Conservation (phyloP, 2,888 invertebrate species). For the Cosmia trapezina region DNA sequence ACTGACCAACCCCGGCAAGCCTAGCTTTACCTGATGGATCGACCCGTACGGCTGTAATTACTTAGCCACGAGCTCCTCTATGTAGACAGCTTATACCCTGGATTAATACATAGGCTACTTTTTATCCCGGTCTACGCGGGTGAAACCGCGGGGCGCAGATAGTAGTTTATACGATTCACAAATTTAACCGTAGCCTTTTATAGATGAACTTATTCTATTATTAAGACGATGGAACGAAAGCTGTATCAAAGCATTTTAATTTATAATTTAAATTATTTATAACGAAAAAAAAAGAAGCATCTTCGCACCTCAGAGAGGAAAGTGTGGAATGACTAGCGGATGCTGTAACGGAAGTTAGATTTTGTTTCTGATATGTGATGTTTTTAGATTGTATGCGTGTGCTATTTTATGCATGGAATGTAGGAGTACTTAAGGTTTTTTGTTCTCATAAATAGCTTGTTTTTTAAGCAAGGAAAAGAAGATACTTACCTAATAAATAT, state of each 20-base stretch:
- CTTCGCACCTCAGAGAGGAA: conserved; percentile 10
- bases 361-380: not conserved
- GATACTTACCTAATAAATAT: not conserved
- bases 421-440: not conserved
- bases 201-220: not conserved
- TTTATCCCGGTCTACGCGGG: too few relatives aligned
- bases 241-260: not conserved
- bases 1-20: too few relatives aligned
- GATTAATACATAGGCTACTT: too few relatives aligned
- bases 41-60: too few relatives aligned
- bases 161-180: not conserved
- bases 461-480: not conserved
- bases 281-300: not conserved
- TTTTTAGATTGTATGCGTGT: not conserved
- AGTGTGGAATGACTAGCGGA: conserved; percentile 24
- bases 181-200: not conserved
- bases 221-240: not conserved
- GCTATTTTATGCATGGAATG: too few relatives aligned
- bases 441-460: too few relatives aligned
- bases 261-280: not conserved
- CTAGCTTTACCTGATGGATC: too few relatives aligned
- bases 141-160: too few relatives aligned
- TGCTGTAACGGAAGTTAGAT: conserved; percentile 10
- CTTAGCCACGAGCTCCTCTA: too few relatives aligned
- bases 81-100: too few relatives aligned